Base-by-base conservation (phyloP, 2,113 vertebrate species). In the Empidonax traillii region DNA sequence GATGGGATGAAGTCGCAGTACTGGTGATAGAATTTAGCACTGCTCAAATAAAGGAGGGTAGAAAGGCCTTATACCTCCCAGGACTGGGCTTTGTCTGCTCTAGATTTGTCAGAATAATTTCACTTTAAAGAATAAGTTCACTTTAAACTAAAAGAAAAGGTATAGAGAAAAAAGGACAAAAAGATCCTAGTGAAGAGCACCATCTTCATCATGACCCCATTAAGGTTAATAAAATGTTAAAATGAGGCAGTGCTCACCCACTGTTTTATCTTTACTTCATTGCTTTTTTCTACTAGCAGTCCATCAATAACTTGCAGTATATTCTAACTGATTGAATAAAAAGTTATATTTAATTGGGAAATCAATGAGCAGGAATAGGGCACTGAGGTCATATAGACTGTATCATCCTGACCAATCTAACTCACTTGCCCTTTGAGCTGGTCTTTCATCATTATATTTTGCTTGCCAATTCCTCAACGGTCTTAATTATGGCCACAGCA, bases 261-360 rank as follows among this genome's bases (percentile, higher is more conserved):
- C 56, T 89, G 72, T 91, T 97, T 96, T 92, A 89, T 93, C 85
- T 93, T 94, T 90, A 93, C 87, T 94, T 90, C 93, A 90, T 87
- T 94, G 55, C 94, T 88, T 84, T 87, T 93, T 93, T 69, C 72
- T 95, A 61, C 72, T 83, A 93, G 90, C 66, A 93, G 63, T 72
- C 58, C 93, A 94, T 97, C 96, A 97, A 96, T 97, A 97, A 97
- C 87, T 79, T 92, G 61, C 65, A 97, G 71, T 94, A 90, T 96
- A 97, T 95, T 94, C 65, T 91, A 97, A 97, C 52, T 96, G 92
- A 98, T 80, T 96, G 92, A 98, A 95, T 92, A 83, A 97, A 97
- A 98, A 97, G 88, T 96, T 97, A 92, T 96, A 96, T 97, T 97
- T 97, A 97, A 98, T 96, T 97, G 89, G 63, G 92, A 98, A 98